These are phyloP conservation scores for Camelus bactrianus DNA, from an alignment of 2,113 vertebrate species.

Conservation along the genomic window DNA sequence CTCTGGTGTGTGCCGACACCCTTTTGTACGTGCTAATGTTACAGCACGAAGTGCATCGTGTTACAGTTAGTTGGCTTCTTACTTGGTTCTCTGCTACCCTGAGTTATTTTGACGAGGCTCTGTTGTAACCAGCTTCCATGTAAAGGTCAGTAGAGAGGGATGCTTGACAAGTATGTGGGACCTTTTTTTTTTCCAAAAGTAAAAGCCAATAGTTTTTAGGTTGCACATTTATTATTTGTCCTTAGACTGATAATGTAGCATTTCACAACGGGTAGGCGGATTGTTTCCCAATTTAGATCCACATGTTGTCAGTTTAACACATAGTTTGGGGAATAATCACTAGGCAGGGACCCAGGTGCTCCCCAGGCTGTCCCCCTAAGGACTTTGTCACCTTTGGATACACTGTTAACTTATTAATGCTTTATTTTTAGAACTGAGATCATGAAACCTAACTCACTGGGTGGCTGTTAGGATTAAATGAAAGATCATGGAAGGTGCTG, in stretches of 20 bases:
- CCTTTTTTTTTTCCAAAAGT: constrained; percentile 27
- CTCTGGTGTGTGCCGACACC: not conserved
- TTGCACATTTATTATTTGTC: not conserved
- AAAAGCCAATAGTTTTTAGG: not conserved
- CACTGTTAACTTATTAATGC: not conserved
- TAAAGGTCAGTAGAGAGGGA: not conserved
- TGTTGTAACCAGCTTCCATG: not conserved
- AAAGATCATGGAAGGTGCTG: not conserved
- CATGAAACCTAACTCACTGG: not conserved
- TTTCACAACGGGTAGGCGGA: constrained; percentile 11
- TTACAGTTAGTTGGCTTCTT: not conserved
- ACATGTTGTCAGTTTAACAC: not conserved
- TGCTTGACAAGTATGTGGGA: not conserved
- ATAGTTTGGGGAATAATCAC: not conserved
- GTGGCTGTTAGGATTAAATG: not conserved
- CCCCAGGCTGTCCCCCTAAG: not conserved
- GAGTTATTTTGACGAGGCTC: not conserved
- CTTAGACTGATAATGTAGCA: not conserved
- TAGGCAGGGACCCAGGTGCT: not conserved
- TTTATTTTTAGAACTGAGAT: not conserved
- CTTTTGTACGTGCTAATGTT: not conserved
- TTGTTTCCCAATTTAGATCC: not conserved
- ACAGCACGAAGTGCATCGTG: too few species aligned
- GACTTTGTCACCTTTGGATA: not conserved
- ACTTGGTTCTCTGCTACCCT: not conserved